Evolutionary conservation across 2,888 invertebrate genomes (phyloP).

Genomic region (Theristus sp.): DNA sequence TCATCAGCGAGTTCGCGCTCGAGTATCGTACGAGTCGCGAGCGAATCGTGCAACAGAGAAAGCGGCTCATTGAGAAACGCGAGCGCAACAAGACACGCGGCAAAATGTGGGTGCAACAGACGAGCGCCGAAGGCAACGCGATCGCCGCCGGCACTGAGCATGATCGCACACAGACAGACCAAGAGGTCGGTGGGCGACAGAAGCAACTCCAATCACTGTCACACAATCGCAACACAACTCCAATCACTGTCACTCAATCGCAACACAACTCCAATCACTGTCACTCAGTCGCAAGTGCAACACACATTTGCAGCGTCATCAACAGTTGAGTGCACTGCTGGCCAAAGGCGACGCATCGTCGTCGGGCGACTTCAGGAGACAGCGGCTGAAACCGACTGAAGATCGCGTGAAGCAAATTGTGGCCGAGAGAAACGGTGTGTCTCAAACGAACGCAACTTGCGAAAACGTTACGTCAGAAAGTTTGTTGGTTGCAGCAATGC

Average conservation of each 20-base stretch:
- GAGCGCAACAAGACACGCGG: conserved; percentile 93
- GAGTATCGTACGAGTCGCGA: conserved; percentile 94
- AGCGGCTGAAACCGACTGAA: background rate
- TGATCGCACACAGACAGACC: too few relatives aligned
- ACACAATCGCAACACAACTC: too few relatives aligned
- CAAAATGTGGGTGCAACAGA: conserved; percentile 48
- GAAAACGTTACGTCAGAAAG: too few relatives aligned
- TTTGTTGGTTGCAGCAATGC: background rate
- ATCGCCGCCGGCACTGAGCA: too few relatives aligned
- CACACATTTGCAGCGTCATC: conserved; percentile 3
- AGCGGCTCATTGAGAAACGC: conserved; percentile 35
- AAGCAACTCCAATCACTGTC: too few relatives aligned
- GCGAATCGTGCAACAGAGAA: conserved; percentile 63
- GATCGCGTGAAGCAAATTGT: background rate
- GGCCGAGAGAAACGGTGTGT: background rate
- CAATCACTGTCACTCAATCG: too few relatives aligned
- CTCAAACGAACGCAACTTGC: too few relatives aligned
- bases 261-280: too few relatives aligned
- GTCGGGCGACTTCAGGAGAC: background rate
- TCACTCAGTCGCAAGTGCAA: too few relatives aligned
- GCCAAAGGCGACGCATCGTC: background rate
- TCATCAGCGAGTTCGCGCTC: conserved; percentile 84
- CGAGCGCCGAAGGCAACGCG: too few relatives aligned
- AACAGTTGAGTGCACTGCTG: conserved; percentile 6
- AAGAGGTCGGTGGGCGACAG: too few relatives aligned